Base-by-base conservation (phyloP, 2,888 invertebrate genomes). In the Sinopyrophorus schimmeli region DNA sequence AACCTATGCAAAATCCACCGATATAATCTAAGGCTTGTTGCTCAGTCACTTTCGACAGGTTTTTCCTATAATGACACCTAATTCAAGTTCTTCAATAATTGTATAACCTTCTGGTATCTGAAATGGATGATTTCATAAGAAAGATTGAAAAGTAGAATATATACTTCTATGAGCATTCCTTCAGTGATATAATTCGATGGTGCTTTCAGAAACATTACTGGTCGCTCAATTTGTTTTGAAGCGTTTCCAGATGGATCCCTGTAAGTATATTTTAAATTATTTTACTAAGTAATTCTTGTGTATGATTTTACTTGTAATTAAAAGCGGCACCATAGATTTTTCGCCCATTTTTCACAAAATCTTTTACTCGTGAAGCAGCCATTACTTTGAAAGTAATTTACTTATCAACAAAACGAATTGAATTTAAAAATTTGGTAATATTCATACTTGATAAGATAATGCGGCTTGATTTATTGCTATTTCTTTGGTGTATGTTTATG, bases 21-120 rank as follows among this genome's bases (percentile, higher is more conserved):
- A 88, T 77, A 63, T 80, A 77, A 12, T 79, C 71, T 75, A 81
- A 74, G 0, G 83, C 86, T 26, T 77, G 69, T 2, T 67, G 66
- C 58, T 77, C 77, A 0, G 71, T 50, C 3, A 87, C 77, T 59
- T 81, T 74, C 58, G 78, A 34, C 85, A 84, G 34, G 61, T 71
- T 61, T 78, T 77, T 1, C 82, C 81, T 53, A 89, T 86, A 1
- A 90, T 77, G 2, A 90, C 78, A 0, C 87, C 89, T 26, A 90
- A 72, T 67, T 90, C 89, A 1, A 89, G 82, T 75, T 90, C 89
- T 71, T 89, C 83, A 50, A 86, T 84, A 32, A 73, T 82, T 20
- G 66, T 71, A 60, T 83, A 85, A 0, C 79, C 82, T 60, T 74
- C 74, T 0, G 89, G 89, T 47, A 86, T 77, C 84, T 86, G n/a